Conservation (phyloP, 2,888 invertebrate genomes). For the Uropetala carovei region DNA sequence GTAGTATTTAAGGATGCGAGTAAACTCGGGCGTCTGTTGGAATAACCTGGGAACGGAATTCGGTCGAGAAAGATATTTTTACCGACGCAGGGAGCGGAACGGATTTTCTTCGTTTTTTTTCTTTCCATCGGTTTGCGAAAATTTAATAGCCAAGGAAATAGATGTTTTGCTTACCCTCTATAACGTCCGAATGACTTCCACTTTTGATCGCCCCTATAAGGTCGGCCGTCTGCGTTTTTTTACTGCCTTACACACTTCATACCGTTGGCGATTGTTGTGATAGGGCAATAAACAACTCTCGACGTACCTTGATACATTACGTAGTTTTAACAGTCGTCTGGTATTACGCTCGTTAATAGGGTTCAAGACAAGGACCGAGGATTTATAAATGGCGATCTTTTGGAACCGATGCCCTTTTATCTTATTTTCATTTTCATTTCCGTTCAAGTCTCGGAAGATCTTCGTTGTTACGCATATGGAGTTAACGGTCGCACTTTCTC, state of each 20-base stretch:
- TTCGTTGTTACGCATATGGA: not conserved
- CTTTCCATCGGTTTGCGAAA: not conserved
- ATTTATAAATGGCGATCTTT: not conserved
- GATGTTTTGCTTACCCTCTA: not conserved
- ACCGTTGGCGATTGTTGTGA: too few relatives aligned
- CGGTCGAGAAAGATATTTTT: not conserved
- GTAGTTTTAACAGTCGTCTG: not conserved
- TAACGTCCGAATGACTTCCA: not conserved
- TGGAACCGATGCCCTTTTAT: not conserved
- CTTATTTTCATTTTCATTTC: not conserved
- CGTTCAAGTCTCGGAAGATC: not conserved
- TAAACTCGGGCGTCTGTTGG: constrained; percentile 17
- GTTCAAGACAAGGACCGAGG: not conserved
- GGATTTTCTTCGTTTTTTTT: not conserved
- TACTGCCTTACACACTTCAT: not conserved
- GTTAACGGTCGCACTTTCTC: not conserved
- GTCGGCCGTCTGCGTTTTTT: not conserved
- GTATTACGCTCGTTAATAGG: not conserved
- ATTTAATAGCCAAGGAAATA: not conserved
- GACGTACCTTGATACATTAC: too few relatives aligned
- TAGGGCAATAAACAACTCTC: too few relatives aligned
- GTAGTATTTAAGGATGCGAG: constrained; percentile 12
- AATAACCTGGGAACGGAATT: constrained; percentile 22
- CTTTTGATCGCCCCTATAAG: not conserved
- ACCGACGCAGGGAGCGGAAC: not conserved